Conservation (phyloP, 2,888 invertebrate genomes). For the Drosophila atripex region DNA sequence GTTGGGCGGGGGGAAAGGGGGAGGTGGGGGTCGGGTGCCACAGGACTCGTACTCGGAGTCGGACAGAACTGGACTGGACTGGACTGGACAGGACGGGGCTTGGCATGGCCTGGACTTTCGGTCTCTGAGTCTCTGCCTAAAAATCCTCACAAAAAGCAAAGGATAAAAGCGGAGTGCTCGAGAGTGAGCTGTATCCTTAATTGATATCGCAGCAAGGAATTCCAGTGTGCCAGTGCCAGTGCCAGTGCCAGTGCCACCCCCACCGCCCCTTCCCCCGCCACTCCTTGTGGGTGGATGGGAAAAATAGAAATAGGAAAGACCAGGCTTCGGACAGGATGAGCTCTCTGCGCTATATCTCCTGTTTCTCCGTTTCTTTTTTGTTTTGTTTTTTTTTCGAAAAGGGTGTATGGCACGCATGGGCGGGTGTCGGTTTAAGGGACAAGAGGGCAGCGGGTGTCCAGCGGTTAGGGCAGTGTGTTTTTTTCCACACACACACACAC, state of each 20-base stretch:
- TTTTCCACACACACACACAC: constrained; percentile 2
- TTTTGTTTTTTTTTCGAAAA: neutral
- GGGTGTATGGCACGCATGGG: constrained; percentile 18
- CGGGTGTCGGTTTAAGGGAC: constrained; percentile 1
- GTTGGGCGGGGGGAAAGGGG: neutral
- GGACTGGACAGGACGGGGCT: constrained; percentile 6
- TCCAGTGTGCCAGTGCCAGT: constrained; percentile 51
- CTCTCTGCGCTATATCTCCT: constrained; percentile 13
- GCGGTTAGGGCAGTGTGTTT: constrained; percentile 1
- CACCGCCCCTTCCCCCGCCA: neutral
- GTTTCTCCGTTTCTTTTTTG: constrained; percentile 3
- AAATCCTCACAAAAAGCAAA: constrained; percentile 40
- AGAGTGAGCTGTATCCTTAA: constrained; percentile 76
- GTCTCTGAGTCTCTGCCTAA: constrained; percentile 43
- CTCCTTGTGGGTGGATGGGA: constrained; percentile 9
- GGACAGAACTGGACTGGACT: constrained; percentile 5
- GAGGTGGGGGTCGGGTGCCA: neutral
- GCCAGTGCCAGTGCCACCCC: constrained; percentile 5
- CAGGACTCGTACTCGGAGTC: neutral
- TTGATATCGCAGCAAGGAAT: constrained; percentile 81
- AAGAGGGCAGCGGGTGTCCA: neutral
- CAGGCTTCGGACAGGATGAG: constrained; percentile 40
- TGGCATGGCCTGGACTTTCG: constrained; percentile 13
- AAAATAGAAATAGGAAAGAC: constrained; percentile 27
- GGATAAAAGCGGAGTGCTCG: constrained; percentile 13